These are phyloP conservation scores for Steinernema scapterisci DNA, from an alignment of 2,888 invertebrate species.

Conservation along the genomic window DNA sequence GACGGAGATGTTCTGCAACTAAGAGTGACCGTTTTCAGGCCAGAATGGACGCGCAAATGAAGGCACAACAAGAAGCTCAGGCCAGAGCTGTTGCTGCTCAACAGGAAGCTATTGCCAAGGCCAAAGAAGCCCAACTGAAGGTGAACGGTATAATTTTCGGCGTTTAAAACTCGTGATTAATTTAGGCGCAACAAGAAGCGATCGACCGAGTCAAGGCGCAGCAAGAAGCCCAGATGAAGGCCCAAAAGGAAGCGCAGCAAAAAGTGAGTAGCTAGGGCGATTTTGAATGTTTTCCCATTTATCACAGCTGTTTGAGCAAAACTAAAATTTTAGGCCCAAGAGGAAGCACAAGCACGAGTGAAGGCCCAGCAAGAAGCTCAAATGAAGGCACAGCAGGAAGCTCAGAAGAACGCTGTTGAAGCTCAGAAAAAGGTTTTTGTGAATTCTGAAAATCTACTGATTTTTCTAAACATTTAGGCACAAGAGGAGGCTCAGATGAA, in stretches of 20 bases:
- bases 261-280: background rate
- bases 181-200: slow-evolving; percentile 10
- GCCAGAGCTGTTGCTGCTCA: slow-evolving; percentile 44
- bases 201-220: background rate
- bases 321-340: slow-evolving; percentile 1
- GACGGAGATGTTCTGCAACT: too few relatives aligned
- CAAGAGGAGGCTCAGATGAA: slow-evolving; percentile 29
- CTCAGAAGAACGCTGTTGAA: slow-evolving; percentile 28
- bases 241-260: slow-evolving; percentile 40
- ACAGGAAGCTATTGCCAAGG: slow-evolving; percentile 50
- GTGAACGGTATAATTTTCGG: too few relatives aligned
- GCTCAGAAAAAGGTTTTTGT: slow-evolving; percentile 36
- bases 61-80: slow-evolving; percentile 52
- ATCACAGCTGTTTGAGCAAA: too few relatives aligned
- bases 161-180: background rate
- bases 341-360: slow-evolving; percentile 22
- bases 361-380: slow-evolving; percentile 36
- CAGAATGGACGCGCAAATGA: background rate
- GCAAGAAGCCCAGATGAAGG: slow-evolving; percentile 32
- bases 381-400: slow-evolving; percentile 37
- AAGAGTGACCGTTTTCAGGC: background rate
- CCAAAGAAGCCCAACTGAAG: slow-evolving; percentile 11
- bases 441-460: too few relatives aligned
- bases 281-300: too few relatives aligned
- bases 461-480: too few relatives aligned